These are phyloP conservation scores for Agriopis marginaria DNA, from an alignment of 2,888 invertebrate species.

Conservation along the genomic window DNA sequence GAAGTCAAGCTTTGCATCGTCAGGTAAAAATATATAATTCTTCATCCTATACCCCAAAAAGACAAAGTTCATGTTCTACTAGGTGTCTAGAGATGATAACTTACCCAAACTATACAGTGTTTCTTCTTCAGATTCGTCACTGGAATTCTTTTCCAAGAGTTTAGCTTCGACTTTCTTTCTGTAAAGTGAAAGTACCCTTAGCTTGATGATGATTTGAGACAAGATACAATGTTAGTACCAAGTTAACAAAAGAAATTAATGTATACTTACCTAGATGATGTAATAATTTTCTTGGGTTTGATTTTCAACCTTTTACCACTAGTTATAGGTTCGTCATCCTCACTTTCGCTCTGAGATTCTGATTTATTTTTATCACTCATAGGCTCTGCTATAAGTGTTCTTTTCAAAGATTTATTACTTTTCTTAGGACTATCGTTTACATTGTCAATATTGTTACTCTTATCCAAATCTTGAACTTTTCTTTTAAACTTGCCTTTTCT, in stretches of 20 bases:
- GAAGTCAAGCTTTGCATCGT: too few species aligned
- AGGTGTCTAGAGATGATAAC: neutral
- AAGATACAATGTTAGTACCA: too few species aligned
- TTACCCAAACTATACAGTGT: constrained; percentile 80
- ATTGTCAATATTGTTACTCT: constrained; percentile 54
- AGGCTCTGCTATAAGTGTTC: constrained; percentile 70
- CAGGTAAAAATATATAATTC: too few species aligned
- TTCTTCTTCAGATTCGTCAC: constrained; percentile 83
- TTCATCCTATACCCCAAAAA: too few species aligned
- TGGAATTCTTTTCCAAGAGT: constrained; percentile 80
- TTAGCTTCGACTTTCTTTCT: constrained; percentile 86
- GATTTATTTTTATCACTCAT: constrained; percentile 77
- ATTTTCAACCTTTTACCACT: constrained; percentile 79
- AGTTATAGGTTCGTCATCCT: constrained; percentile 73
- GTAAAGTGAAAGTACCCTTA: constrained; percentile 49
- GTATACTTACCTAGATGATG: constrained; percentile 68
- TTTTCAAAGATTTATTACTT: constrained; percentile 71
- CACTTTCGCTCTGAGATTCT: constrained; percentile 82
- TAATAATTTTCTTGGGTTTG: constrained; percentile 80
- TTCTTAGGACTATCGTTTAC: constrained; percentile 62
- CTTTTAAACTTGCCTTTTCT: constrained; percentile 77
- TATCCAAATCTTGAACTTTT: constrained; percentile 57
- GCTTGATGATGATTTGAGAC: neutral
- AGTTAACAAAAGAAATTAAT: neutral
- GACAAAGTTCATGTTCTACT: too few species aligned